Conservation (phyloP, 2,113 vertebrate species). For the Callithrix jacchus region DNA sequence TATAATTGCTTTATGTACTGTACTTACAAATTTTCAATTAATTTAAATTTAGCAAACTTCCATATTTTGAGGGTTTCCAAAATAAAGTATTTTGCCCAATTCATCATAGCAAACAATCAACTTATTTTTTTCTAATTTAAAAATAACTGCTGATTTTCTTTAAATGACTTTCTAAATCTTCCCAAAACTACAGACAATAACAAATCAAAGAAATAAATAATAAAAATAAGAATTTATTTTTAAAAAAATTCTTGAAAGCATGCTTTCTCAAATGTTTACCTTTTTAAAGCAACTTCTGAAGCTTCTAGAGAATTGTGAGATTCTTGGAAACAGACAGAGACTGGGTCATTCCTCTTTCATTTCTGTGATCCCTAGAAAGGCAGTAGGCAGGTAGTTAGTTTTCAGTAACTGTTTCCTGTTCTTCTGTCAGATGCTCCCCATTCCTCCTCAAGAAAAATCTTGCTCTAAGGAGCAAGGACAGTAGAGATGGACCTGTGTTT, state of each 20-base stretch:
- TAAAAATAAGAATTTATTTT: not conserved
- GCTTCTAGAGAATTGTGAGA: not conserved
- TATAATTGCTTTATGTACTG: not conserved
- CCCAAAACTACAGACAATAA: not conserved
- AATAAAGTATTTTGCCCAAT: not conserved
- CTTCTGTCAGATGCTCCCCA: not conserved
- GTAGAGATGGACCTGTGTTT: not conserved
- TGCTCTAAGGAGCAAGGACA: not conserved
- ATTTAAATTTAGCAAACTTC: slow-evolving; percentile 22
- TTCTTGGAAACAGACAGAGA: not conserved
- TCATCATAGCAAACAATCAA: not conserved
- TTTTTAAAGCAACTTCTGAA: not conserved
- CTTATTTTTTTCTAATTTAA: not conserved
- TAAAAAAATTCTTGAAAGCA: not conserved
- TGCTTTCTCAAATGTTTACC: not conserved
- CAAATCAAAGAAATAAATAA: not conserved
- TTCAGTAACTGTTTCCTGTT: not conserved
- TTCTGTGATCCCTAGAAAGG: not conserved
- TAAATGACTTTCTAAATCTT: not conserved
- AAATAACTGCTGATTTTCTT: not conserved
- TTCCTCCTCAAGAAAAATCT: not conserved
- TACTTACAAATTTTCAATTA: not conserved
- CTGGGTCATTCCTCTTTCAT: not conserved
- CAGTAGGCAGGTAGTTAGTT: not conserved
- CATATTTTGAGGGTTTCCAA: slow-evolving; percentile 7